phyloP scores from a whole-genome alignment of 2,113 vertebrate genomes.

The Lutjanus erythropterus region DNA sequence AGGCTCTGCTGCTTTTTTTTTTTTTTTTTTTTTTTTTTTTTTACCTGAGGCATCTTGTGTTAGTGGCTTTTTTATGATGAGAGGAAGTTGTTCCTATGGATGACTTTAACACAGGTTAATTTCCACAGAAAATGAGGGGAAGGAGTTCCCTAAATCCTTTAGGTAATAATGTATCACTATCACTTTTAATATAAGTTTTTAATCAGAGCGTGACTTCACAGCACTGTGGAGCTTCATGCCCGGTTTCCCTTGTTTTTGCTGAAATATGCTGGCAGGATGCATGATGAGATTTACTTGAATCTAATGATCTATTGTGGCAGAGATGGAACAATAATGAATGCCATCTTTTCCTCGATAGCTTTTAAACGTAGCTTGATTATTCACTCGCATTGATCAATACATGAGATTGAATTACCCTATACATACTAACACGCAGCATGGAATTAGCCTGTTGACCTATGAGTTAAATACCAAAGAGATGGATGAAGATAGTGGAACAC shows the following conservation, averaged over 20 bases:
- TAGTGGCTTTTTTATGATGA: slow-evolving; percentile 71
- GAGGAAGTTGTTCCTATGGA: slow-evolving; percentile 75
- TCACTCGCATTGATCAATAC: slow-evolving; percentile 39
- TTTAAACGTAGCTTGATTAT: slow-evolving; percentile 55
- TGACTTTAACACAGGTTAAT: slow-evolving; percentile 79
- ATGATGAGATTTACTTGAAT: slow-evolving; percentile 93
- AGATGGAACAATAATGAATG: slow-evolving; percentile 88
- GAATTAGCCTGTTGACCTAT: slow-evolving; percentile 37
- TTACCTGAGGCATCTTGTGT: slow-evolving; percentile 62
- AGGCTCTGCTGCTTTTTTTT: slow-evolving; percentile 40
- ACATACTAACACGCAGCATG: slow-evolving; percentile 4
- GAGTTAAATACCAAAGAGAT: slow-evolving; percentile 32
- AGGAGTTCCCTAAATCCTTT: slow-evolving; percentile 88
- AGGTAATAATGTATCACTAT: slow-evolving; percentile 99
- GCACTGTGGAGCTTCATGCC: slow-evolving; percentile 94
- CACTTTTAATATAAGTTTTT: slow-evolving; percentile 99
- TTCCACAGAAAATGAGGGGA: slow-evolving; percentile 75
- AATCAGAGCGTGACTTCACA: slow-evolving; percentile 99
- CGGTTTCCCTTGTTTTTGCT: slow-evolving; percentile 95
- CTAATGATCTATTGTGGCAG: slow-evolving; percentile 94
- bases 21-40: slow-evolving; percentile 61
- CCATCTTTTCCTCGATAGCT: slow-evolving; percentile 73
- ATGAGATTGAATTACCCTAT: slow-evolving; percentile 41
- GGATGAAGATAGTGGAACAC: background rate
- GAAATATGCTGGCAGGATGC: slow-evolving; percentile 92